Percentiles rank a stretch among this genome's conserved stretches.
phyloP scores from a whole-genome alignment of 2,888 invertebrate genomes.

The Hoplodrina ambigua region DNA sequence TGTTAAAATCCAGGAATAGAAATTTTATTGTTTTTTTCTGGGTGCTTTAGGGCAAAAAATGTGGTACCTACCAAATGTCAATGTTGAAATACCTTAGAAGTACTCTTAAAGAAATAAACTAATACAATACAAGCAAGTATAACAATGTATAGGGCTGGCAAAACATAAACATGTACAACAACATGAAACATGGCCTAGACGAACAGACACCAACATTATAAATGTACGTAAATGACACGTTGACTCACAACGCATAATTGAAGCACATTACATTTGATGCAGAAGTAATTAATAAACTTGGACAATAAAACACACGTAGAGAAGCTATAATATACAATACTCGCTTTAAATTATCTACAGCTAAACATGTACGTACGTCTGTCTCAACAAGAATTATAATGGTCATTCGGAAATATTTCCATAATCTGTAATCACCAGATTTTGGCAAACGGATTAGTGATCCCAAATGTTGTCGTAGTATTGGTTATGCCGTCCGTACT shows the following conservation, averaged over 20 bases:
- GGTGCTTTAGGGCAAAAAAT: neutral
- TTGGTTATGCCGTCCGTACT: conserved; percentile 1
- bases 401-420: conserved; percentile 38
- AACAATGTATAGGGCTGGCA: conserved; percentile 14
- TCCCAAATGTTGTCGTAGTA: conserved; percentile 13
- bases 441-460: conserved; percentile 37
- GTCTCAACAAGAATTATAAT: conserved; percentile 32
- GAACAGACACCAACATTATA: conserved; percentile 22
- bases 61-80: neutral
- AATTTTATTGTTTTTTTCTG: neutral
- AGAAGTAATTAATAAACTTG: conserved; percentile 35
- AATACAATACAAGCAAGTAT: neutral
- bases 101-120: conserved; percentile 11
- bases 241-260: conserved; percentile 41
- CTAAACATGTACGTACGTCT: conserved; percentile 33
- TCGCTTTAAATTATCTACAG: conserved; percentile 7
- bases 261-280: conserved; percentile 36
- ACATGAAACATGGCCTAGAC: conserved; percentile 30
- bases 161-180: conserved; percentile 20
- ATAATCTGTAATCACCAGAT: conserved; percentile 13
- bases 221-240: conserved; percentile 12
- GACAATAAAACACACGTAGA: conserved; percentile 16
- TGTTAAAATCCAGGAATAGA: neutral
- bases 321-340: conserved; percentile 3
- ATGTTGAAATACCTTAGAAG: neutral